Percentiles rank a stretch among this genome's conserved stretches.
phyloP scores from a whole-genome alignment of 2,888 invertebrate genomes.

The Seladonia tumulorum region DNA sequence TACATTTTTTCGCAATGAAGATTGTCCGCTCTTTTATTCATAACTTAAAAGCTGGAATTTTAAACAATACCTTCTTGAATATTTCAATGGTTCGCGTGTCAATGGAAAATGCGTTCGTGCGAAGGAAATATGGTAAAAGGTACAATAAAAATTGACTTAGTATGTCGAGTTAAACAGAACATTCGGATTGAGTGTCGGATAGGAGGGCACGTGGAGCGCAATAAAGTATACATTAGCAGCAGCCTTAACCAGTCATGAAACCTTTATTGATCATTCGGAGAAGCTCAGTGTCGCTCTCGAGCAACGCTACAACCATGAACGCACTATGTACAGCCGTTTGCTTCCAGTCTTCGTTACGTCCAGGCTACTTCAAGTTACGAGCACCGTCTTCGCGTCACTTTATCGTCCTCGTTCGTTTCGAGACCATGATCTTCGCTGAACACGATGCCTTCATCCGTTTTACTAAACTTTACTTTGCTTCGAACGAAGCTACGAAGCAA shows the following conservation, averaged over 20 bases:
- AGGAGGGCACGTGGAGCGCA: not conserved
- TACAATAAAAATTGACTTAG: not conserved
- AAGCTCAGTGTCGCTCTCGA: conserved; percentile 9
- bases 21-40: not conserved
- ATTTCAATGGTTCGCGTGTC: not conserved
- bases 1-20: not conserved
- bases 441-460: not conserved
- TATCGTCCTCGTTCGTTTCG: not conserved
- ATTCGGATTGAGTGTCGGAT: not conserved
- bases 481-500: not conserved
- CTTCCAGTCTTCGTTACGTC: not conserved
- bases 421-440: not conserved
- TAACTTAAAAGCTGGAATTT: not conserved
- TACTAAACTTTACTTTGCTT: not conserved
- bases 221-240: not conserved
- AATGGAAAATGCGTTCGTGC: not conserved
- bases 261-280: conserved; percentile 41
- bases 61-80: not conserved
- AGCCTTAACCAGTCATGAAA: conserved; percentile 6
- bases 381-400: not conserved
- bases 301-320: conserved; percentile 2
- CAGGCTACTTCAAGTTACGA: not conserved
- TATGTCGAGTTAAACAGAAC: not conserved
- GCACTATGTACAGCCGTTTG: not conserved
- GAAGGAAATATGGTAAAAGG: not conserved